Percentiles rank a stretch among this genome's conserved stretches.
Conservation (phyloP, 2,113 vertebrate species). For the Pseudorhombus dupliciocellatus region DNA sequence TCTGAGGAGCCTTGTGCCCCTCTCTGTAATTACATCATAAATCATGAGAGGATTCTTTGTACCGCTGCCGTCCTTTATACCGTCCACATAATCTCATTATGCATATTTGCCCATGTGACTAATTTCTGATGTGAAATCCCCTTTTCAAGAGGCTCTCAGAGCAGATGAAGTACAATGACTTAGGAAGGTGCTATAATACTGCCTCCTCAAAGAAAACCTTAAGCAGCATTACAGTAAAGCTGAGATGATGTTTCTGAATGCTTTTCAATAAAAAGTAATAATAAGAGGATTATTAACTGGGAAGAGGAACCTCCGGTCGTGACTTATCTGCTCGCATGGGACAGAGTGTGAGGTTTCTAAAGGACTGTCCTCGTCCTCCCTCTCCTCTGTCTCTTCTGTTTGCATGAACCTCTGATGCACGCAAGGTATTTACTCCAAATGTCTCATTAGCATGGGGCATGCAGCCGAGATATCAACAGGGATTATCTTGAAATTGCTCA, state of each 20-base stretch:
- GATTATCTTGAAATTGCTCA: conserved; percentile 42
- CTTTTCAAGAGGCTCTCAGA: conserved; percentile 7
- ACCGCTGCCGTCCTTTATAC: conserved; percentile 20
- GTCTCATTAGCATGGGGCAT: conserved; percentile 48
- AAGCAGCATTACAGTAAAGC: neutral
- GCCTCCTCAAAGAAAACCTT: neutral
- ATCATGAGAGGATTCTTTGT: conserved; percentile 68
- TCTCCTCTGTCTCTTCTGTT: conserved; percentile 2
- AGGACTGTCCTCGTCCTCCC: neutral
- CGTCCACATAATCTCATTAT: conserved; percentile 55
- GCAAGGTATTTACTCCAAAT: conserved; percentile 21
- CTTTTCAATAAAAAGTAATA: neutral
- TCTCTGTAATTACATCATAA: conserved; percentile 63
- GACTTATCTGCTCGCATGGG: neutral
- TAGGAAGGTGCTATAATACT: neutral
- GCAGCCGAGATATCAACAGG: conserved; percentile 45
- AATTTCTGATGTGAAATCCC: conserved; percentile 40
- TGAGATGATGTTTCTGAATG: neutral
- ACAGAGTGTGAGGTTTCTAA: neutral
- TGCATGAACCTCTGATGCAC: conserved; percentile 2
- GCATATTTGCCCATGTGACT: conserved; percentile 50
- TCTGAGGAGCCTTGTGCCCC: conserved; percentile 33
- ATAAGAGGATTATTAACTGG: neutral
- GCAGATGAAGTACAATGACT: conserved; percentile 23
- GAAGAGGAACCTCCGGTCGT: neutral